Evolutionary conservation across 2,888 invertebrate species (phyloP).

Genomic region (Mellilla xanthometata): DNA sequence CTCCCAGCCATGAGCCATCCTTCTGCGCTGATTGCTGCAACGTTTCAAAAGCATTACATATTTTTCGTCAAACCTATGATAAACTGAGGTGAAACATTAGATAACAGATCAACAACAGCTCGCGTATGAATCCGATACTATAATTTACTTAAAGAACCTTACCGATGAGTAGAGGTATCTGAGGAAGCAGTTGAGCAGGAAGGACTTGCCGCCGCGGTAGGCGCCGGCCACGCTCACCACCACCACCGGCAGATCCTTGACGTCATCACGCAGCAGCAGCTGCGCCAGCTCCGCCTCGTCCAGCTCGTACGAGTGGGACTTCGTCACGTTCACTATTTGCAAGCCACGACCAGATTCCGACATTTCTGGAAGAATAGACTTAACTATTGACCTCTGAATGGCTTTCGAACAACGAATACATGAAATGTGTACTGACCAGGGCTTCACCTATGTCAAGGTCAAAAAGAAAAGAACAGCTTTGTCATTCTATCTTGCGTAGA

Average conservation of each 20-base stretch:
- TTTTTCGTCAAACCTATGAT: too few species aligned
- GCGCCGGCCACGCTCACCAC: conserved; percentile 40
- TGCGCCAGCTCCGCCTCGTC: conserved; percentile 23
- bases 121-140: too few species aligned
- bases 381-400: too few species aligned
- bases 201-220: conserved; percentile 41
- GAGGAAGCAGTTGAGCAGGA: conserved; percentile 38
- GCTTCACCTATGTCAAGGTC: too few species aligned
- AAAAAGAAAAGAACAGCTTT: too few species aligned
- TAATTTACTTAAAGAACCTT: too few species aligned
- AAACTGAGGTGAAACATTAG: too few species aligned
- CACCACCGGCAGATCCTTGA: conserved; percentile 35
- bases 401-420: too few species aligned
- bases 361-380: conserved; percentile 1
- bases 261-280: conserved; percentile 26
- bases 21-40: conserved; percentile 21
- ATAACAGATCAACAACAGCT: too few species aligned
- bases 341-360: conserved; percentile 17
- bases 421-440: too few species aligned
- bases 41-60: too few species aligned
- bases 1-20: conserved; percentile 26
- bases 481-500: too few species aligned
- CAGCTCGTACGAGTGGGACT: conserved; percentile 22
- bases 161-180: conserved; percentile 36
- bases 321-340: conserved; percentile 21